These are phyloP conservation scores for Metopolophium dirhodum DNA, from an alignment of 1,140 invertebrate species.

Conservation along the genomic window DNA sequence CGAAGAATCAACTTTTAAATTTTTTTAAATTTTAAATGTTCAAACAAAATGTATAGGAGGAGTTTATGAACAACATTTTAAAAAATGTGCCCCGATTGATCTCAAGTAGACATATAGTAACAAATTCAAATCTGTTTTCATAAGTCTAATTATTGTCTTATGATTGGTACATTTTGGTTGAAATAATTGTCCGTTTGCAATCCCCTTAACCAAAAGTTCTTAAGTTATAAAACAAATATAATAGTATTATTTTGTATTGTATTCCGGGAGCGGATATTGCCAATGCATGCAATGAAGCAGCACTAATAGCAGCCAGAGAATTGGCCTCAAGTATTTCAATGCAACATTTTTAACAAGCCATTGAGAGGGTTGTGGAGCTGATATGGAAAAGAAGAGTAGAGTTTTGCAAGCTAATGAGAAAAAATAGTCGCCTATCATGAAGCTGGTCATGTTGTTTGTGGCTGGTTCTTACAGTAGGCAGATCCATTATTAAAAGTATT, in stretches of 20 bases:
- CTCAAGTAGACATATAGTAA: too few species aligned
- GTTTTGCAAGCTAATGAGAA: constrained; percentile 97
- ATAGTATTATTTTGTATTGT: neutral
- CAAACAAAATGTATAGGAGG: too few species aligned
- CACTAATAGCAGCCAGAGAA: constrained; percentile 94
- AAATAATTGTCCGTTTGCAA: too few species aligned
- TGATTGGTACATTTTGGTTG: too few species aligned
- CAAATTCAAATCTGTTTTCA: too few species aligned
- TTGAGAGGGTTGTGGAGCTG: constrained; percentile 96
- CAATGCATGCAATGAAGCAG: constrained; percentile 99
- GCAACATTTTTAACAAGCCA: constrained; percentile 97
- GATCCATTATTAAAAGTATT: constrained; percentile 93
- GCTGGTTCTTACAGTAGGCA: constrained; percentile 97
- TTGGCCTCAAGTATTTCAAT: constrained; percentile 78
- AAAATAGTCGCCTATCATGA: constrained; percentile 99
- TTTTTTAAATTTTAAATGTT: too few species aligned
- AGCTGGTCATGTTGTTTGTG: constrained; percentile 97
- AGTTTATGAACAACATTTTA: too few species aligned
- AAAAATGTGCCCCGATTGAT: too few species aligned
- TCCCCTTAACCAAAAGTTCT: neutral
- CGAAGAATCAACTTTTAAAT: too few species aligned
- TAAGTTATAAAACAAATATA: neutral
- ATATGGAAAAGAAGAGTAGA: constrained; percentile 99
- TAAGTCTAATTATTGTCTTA: too few species aligned
- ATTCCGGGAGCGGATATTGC: constrained; percentile 91